These are phyloP conservation scores for Bibio marci DNA, from an alignment of 2,888 invertebrate species.

Conservation along the genomic window DNA sequence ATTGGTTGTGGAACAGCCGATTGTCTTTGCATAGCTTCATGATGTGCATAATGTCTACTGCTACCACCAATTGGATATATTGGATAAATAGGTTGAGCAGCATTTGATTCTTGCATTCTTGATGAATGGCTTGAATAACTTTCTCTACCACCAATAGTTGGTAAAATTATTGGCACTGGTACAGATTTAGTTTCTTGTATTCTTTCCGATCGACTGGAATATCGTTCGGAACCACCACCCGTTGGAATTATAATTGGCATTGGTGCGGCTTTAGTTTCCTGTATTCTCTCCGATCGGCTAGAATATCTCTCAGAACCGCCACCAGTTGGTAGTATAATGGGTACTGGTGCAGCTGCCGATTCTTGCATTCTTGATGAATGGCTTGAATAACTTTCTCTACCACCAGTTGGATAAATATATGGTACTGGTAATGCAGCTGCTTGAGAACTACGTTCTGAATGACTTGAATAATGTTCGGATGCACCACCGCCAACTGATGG, in stretches of 20 bases:
- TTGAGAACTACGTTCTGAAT: conserved; percentile 6
- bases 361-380: conserved; percentile 7
- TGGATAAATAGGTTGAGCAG: conserved; percentile 1
- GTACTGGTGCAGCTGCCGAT: conserved; percentile 7
- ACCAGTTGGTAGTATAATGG: conserved; percentile 6
- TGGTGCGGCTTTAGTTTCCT: not conserved
- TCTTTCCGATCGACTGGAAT: conserved; percentile 1
- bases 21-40: not conserved
- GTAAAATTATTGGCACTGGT: conserved; percentile 3
- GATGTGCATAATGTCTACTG: not conserved
- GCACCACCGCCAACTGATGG: conserved; percentile 8
- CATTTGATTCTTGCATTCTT: not conserved
- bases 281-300: conserved; percentile 6
- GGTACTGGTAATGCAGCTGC: too few relatives aligned
- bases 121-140: not conserved
- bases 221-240: conserved; percentile 6
- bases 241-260: not conserved
- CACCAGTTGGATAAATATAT: conserved; percentile 5
- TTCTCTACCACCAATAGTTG: conserved; percentile 5
- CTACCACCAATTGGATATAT: conserved; percentile 4
- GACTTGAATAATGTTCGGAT: conserved; percentile 7
- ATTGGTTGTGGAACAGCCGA: conserved; percentile 1
- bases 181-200: not conserved
- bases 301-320: conserved; percentile 10
- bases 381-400: not conserved